Conservation (phyloP, 2,113 vertebrate genomes). For the Cyanoderma ruficeps region DNA sequence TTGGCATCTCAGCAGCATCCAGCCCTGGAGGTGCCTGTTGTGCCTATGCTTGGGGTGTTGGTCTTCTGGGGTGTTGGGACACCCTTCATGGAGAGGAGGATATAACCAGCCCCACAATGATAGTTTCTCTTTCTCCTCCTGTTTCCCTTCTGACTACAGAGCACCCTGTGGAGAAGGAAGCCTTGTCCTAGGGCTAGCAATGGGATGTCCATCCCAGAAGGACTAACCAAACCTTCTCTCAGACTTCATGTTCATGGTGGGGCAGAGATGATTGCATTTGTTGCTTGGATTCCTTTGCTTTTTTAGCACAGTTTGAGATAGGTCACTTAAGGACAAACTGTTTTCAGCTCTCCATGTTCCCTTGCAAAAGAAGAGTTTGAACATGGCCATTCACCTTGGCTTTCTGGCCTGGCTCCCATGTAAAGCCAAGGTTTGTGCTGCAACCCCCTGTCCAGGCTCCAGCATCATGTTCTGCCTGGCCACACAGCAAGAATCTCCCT, state of each 20-base stretch:
- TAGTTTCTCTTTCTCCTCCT: background rate
- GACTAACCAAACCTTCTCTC: background rate
- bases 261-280: accelerated
- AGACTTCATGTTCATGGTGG: background rate
- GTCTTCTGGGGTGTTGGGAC: background rate
- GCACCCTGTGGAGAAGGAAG: background rate
- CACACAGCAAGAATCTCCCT: background rate
- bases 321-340: background rate
- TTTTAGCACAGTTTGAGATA: background rate
- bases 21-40: background rate
- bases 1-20: background rate
- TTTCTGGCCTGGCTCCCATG: accelerated
- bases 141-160: background rate
- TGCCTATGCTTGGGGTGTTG: background rate
- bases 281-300: background rate
- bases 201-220: accelerated
- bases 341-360: no score
- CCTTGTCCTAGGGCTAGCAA: background rate
- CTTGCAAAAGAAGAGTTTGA: background rate
- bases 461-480: accelerated
- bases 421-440: background rate
- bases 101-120: background rate
- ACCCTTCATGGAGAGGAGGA: background rate
- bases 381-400: background rate
- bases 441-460: background rate